Evolutionary conservation across 2,113 vertebrate genomes (phyloP).

Genomic region (Clarias macrocephalus): DNA sequence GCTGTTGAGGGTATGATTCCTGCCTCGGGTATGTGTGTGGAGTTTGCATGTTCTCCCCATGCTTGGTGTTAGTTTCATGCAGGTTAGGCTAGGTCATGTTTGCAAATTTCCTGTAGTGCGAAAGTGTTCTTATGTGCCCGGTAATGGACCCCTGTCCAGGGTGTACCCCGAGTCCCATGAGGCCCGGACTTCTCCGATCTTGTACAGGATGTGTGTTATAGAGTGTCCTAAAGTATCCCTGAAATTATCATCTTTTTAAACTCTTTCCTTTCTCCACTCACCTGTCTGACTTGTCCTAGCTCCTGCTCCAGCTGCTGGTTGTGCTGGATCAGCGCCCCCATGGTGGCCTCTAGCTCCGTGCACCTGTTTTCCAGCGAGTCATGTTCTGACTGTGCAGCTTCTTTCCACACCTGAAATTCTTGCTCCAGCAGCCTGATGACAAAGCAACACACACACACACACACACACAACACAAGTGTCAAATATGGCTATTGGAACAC

Average conservation of each 20-base stretch:
- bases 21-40: too few relatives aligned
- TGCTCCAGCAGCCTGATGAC: conserved; percentile 75
- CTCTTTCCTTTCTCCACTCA: not conserved
- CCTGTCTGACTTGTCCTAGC: conserved; percentile 64
- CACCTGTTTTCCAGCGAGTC: conserved; percentile 73
- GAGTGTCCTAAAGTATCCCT: not conserved
- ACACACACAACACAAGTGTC: conserved; percentile 10
- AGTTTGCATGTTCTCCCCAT: too few relatives aligned
- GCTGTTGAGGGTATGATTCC: too few relatives aligned
- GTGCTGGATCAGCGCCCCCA: conserved; percentile 70
- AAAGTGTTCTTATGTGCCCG: too few relatives aligned
- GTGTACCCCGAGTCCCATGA: too few relatives aligned
- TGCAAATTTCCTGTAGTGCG: too few relatives aligned
- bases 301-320: conserved; percentile 69
- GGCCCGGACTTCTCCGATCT: too few relatives aligned
- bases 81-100: too few relatives aligned
- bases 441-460: conserved; percentile 29
- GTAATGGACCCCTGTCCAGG: too few relatives aligned
- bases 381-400: conserved; percentile 73
- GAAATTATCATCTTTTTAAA: not conserved
- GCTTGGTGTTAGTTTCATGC: too few relatives aligned
- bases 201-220: too few relatives aligned
- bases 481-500: not conserved
- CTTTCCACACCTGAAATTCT: conserved; percentile 71
- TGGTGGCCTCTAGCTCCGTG: conserved; percentile 73